phyloP scores from a whole-genome alignment of 2,113 vertebrate genomes.

The Formicarius rufipectus region DNA sequence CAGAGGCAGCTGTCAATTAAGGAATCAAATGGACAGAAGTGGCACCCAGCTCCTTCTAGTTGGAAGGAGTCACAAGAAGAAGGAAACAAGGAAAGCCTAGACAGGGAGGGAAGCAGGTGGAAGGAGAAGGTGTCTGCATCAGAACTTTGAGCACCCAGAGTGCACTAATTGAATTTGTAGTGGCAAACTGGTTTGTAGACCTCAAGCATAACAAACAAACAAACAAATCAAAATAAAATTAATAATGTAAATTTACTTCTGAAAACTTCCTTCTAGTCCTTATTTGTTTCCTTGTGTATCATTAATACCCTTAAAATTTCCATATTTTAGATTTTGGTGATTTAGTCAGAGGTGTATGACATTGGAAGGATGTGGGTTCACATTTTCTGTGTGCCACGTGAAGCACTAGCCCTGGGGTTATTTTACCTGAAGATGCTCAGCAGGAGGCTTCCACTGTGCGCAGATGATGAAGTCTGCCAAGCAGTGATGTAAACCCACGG shows the following conservation, averaged over 20 bases:
- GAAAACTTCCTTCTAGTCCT: background rate
- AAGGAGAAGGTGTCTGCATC: background rate
- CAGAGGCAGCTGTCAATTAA: background rate
- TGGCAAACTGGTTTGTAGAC: background rate
- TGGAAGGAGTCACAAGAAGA: background rate
- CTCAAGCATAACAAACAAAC: background rate
- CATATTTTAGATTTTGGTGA: background rate
- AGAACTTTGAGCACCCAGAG: background rate
- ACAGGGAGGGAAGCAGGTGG: background rate
- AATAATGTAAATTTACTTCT: background rate
- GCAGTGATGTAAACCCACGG: background rate
- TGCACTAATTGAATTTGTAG: background rate
- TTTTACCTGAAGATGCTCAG: background rate
- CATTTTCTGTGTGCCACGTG: background rate
- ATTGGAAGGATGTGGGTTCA: background rate
- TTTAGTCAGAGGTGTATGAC: background rate
- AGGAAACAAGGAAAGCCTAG: background rate
- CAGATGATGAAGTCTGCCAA: background rate
- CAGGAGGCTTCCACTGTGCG: background rate
- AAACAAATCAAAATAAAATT: background rate
- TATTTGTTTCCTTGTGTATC: background rate
- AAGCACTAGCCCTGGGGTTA: background rate
- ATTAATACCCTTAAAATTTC: background rate
- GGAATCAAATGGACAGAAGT: background rate
- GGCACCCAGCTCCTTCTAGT: background rate